A percentile compares a stretch with the other conserved stretches of the same genome.
Evolutionary conservation across 92 coral and sea anemone genomes (phyloP).

Genomic region (Chrysogorgia sp.): DNA sequence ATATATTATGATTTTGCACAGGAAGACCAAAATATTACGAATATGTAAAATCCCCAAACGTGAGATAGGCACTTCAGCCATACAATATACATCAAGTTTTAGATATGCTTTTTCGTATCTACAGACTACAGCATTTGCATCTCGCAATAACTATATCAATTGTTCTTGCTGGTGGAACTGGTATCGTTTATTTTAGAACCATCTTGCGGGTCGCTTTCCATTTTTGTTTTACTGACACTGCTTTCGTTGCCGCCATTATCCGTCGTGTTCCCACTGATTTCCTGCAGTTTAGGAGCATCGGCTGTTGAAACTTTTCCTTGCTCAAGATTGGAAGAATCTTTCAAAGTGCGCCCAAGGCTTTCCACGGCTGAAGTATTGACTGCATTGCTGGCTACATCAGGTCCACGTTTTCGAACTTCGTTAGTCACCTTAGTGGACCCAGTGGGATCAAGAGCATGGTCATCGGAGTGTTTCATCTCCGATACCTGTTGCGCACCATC

Average conservation of each 20-base stretch:
- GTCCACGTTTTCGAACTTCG: slow-evolving; percentile 24
- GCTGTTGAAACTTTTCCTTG: background rate
- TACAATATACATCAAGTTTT: too few species aligned
- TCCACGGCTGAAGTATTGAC: background rate
- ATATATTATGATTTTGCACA: too few species aligned
- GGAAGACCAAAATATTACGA: too few species aligned
- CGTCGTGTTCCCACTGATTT: background rate
- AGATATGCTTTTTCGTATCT: background rate
- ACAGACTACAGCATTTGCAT: background rate
- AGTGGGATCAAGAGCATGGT: too few species aligned
- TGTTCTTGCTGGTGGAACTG: background rate
- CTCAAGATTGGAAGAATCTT: background rate
- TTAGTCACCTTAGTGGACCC: slow-evolving; percentile 8
- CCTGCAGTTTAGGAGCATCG: too few species aligned
- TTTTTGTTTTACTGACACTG: background rate
- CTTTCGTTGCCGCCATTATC: background rate
- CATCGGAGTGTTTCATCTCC: background rate
- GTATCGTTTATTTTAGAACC: background rate
- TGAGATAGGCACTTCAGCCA: background rate
- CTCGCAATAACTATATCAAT: background rate
- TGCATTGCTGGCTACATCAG: background rate
- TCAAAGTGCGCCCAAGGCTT: background rate
- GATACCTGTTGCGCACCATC: slow-evolving; percentile 42
- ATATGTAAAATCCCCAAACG: too few species aligned
- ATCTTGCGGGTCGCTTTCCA: background rate